Evolutionary conservation across 1,140 invertebrate species (phyloP), one percentile per base, ranked within the genome.

Genomic region (Bombus huntii): DNA sequence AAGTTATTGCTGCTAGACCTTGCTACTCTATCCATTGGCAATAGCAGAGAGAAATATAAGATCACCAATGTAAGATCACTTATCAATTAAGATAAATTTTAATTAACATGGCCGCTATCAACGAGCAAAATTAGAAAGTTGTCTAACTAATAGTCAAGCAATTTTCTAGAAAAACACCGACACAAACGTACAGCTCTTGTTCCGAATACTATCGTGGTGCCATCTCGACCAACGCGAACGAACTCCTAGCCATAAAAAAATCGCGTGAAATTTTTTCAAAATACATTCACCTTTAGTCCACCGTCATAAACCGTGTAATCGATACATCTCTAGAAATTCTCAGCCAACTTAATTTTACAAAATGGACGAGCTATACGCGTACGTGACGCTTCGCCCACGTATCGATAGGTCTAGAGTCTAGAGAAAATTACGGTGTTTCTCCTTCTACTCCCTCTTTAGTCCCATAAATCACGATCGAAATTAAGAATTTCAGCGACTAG

Each of bases 401-500:
- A 22, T 31, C 22, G 31, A 68, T 34, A 6, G 62, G 37, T 42
- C 59, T 66, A 31, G 31, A 34, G 10, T 42, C 9, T 6, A 53
- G 34, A 37, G 31, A 3, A 59, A 57, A 73, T 68, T 66, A n/a
- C 34, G 9, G 34, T 25, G 42, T 6, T 74, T 12, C 59, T 62
- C 10, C 59, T 28, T 28, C 59, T 28, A 10, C 44, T 13, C 5
- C 10, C 31, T n/a, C 31, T 42, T 72, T n/a, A 10, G 22, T 31
- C 28, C n/a, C 34, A 42, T 81, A 81, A 81, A 85, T 84, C 83
- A 72, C 13, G 18, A 25, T 72, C 66, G 71, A 81, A 86, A 82
- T 42, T 73, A 76, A 87, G 81, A 83, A 87, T 89, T 80, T 76
- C 47, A 70, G 12, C 75, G 53, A 66, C 42, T 47, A 53, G 57